phyloP scores from a whole-genome alignment of 2,113 vertebrate species.

The Sitta europaea region DNA sequence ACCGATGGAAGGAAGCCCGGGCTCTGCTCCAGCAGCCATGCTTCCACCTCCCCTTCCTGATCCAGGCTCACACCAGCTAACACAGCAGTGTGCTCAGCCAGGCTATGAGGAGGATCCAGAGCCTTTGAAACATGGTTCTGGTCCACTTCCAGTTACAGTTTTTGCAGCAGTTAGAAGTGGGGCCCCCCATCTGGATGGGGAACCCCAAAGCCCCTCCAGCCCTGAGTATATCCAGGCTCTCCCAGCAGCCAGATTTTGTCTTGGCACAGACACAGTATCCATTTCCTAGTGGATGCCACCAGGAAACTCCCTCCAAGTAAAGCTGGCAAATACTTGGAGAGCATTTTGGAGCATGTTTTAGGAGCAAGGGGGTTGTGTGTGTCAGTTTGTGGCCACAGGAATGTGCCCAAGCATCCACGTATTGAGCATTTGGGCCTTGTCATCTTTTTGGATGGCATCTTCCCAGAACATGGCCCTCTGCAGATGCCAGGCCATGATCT shows the following conservation, averaged over 20 bases:
- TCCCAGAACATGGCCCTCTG: not conserved
- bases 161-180: not conserved
- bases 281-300: not conserved
- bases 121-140: not conserved
- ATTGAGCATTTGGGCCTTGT: not conserved
- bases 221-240: rapidly evolving
- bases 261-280: not conserved
- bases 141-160: not conserved
- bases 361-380: rapidly evolving
- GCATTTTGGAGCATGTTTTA: not conserved
- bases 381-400: not conserved
- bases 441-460: not conserved
- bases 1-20: not conserved
- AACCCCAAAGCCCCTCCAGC: not conserved
- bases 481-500: not conserved
- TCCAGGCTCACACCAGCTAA: not conserved
- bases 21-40: not conserved
- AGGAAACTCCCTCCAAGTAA: not conserved
- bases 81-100: not conserved
- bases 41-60: not conserved
- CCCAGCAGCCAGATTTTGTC: not conserved
- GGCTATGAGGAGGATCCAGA: not conserved
- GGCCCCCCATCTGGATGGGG: not conserved
- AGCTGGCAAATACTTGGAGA: not conserved
- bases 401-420: not conserved